Evolutionary conservation across 2,113 vertebrate genomes (phyloP).

Genomic region (Rynchops niger): DNA sequence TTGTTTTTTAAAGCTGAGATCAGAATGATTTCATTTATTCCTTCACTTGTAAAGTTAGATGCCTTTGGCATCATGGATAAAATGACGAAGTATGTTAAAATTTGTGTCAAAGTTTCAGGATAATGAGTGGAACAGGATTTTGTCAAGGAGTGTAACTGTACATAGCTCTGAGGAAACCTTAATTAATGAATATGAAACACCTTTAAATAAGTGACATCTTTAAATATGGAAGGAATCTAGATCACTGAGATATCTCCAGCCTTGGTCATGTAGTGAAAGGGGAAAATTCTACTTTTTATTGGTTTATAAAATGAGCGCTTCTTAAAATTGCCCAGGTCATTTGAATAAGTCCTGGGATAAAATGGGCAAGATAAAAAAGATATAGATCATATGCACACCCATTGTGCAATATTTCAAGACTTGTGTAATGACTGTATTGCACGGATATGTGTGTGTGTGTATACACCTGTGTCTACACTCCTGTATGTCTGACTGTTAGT

Average conservation of each 20-base stretch:
- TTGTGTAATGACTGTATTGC: not conserved
- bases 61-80: not conserved
- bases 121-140: not conserved
- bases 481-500: not conserved
- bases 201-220: not conserved
- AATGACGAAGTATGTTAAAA: not conserved
- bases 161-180: not conserved
- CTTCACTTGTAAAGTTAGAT: not conserved
- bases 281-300: not conserved
- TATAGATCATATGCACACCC: not conserved
- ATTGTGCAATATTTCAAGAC: not conserved
- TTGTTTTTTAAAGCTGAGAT: not conserved
- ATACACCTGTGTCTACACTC: not conserved
- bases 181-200: not conserved
- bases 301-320: not conserved
- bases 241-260: not conserved
- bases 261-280: not conserved
- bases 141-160: not conserved
- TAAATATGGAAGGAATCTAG: not conserved
- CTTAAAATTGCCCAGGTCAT: not conserved
- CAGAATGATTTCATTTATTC: not conserved
- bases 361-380: not conserved
- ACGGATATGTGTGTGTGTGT: rapidly evolving
- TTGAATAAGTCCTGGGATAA: not conserved
- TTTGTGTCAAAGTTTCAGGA: not conserved